phyloP scores from a whole-genome alignment of 2,797 vertebrate species.

The Danio kyathit region DNA sequence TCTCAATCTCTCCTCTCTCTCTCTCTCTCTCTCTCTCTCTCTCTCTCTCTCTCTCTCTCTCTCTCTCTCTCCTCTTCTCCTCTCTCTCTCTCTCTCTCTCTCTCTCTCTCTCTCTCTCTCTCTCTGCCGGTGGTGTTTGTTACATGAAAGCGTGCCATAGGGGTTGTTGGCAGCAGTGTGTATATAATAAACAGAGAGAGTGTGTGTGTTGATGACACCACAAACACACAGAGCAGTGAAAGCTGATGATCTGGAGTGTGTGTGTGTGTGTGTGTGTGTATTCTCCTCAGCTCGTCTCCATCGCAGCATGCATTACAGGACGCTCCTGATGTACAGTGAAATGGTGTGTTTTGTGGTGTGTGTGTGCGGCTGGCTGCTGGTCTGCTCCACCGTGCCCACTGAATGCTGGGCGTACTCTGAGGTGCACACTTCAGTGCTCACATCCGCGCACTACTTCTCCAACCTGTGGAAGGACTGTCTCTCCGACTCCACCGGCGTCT shows the following conservation, averaged over 20 bases:
- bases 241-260: neutral
- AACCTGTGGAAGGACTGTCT: conserved; percentile 84
- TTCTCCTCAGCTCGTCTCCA: neutral
- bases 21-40: too few species aligned
- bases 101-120: too few species aligned
- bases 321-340: conserved; percentile 78
- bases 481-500: conserved; percentile 79
- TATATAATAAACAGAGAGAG: conserved; percentile 68
- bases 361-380: conserved; percentile 78
- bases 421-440: conserved; percentile 72
- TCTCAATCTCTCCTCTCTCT: too few species aligned
- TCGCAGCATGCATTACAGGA: conserved; percentile 75
- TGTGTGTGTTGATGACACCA: conserved; percentile 61
- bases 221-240: conserved; percentile 13
- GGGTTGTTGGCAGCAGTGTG: conserved; percentile 40
- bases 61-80: too few species aligned
- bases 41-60: too few species aligned
- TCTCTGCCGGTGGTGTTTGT: too few species aligned
- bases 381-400: conserved; percentile 79
- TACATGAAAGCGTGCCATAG: neutral
- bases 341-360: conserved; percentile 79
- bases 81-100: too few species aligned
- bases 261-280: conserved; percentile 49
- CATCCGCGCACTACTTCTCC: conserved; percentile 76
- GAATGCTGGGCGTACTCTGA: conserved; percentile 83